Conservation (phyloP, 2,113 vertebrate species). For the Megaptera novaeangliae region DNA sequence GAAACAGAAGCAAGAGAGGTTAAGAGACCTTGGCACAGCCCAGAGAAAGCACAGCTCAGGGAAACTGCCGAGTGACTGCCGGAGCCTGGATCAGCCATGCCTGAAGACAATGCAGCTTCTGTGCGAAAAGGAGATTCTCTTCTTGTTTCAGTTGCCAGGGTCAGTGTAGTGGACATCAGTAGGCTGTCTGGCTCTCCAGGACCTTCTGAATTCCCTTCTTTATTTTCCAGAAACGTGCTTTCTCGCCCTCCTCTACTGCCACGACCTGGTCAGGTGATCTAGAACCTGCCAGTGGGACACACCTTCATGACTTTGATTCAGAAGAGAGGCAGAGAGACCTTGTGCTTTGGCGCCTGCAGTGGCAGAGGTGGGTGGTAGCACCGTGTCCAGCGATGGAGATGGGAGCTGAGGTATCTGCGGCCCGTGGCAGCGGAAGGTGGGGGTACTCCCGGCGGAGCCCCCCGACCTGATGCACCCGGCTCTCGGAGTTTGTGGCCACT, state of each 20-base stretch:
- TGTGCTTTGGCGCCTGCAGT: not conserved
- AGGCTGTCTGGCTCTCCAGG: not conserved
- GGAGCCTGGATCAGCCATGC: not conserved
- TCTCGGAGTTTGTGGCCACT: rapidly evolving
- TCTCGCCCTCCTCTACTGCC: not conserved
- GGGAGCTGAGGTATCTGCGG: rapidly evolving
- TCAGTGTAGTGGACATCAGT: not conserved
- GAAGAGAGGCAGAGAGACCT: not conserved
- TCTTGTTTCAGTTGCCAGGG: too few relatives aligned
- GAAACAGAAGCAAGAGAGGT: not conserved
- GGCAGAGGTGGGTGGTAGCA: not conserved
- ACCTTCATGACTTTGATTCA: not conserved
- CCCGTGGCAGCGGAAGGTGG: not conserved
- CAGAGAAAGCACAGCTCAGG: not conserved
- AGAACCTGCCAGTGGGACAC: not conserved
- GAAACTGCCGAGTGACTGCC: too few relatives aligned
- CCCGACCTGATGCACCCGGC: rapidly evolving
- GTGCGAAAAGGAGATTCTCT: not conserved
- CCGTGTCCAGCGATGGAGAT: rapidly evolving
- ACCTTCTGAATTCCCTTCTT: not conserved
- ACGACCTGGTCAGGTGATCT: not conserved
- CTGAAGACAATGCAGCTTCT: not conserved
- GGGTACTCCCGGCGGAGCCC: rapidly evolving
- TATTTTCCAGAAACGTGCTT: not conserved
- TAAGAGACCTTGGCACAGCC: not conserved